phyloP scores from a whole-genome alignment of 2,113 vertebrate species.

The Tiliqua scincoides region DNA sequence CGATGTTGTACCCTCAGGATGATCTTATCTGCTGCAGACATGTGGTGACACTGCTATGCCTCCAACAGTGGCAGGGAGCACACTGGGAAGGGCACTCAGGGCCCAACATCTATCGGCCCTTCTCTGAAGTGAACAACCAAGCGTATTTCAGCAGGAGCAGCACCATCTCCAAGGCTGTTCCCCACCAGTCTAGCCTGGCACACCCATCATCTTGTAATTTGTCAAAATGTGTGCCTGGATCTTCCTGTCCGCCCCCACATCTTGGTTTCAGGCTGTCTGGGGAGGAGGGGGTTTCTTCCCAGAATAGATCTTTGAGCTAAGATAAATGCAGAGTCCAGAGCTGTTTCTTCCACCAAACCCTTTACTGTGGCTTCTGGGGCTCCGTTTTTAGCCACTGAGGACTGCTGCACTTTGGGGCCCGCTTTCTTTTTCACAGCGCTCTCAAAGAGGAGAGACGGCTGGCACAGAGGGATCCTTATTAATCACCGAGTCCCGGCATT shows the following conservation, averaged over 20 bases:
- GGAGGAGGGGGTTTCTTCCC: slow-evolving; percentile 7
- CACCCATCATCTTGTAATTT: fast-evolving
- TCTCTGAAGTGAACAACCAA: neutral
- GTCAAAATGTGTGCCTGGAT: fast-evolving
- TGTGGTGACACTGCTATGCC: too few species aligned
- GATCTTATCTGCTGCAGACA: neutral
- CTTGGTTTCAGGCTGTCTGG: neutral
- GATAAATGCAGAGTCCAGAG: slow-evolving; percentile 16
- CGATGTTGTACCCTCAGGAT: too few species aligned
- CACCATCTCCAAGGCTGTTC: neutral
- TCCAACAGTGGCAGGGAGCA: too few species aligned
- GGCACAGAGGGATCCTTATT: neutral
- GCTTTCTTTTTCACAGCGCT: neutral
- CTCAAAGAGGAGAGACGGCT: neutral
- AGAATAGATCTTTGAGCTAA: slow-evolving; percentile 18
- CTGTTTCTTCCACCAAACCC: neutral
- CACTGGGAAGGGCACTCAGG: neutral
- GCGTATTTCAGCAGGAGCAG: neutral
- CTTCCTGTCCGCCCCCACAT: neutral
- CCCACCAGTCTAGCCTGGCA: neutral
- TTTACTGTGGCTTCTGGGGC: neutral
- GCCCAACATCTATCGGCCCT: neutral
- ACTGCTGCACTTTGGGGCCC: fast-evolving
- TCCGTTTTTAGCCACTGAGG: neutral
- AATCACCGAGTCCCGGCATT: neutral